Base-by-base conservation (phyloP, 1,140 invertebrate species). In the Drosophila elegans region DNA sequence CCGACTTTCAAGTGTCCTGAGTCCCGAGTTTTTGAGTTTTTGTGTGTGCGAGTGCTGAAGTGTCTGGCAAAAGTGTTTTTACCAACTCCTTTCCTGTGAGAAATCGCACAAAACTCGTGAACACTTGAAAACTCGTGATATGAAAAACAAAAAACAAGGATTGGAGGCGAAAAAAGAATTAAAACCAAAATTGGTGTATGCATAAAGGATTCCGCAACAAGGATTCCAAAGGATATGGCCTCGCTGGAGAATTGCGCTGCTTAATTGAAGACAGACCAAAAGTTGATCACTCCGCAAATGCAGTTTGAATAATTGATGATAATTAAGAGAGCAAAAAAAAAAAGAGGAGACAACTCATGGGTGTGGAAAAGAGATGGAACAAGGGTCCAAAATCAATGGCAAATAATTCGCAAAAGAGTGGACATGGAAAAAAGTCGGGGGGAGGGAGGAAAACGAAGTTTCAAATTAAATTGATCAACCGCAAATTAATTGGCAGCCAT, bases 381-480 rank as follows among this genome's bases (percentile, higher is more conserved):
- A 48, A 38, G 36, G 55, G 59, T 44, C 59, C 61, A 75, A 91
- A 91, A 90, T 91, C 89, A 91, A 91, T 91, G 89, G 82, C 84
- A 80, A 91, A 91, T 91, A 89, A 91, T 81, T 91, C 57, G 88
- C 71, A 80, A 81, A 81, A 91, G 69, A 49, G 29, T 25, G 39
- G 36, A 16, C 11, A 7, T 9, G 36, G 29, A 44, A 64, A 61
- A 68, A 39, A 59, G 7, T n/a, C n/a, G 13, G 51, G 56, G 12
- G 52, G 52, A 21, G 52, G 52, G 1, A 21, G 59, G 42, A 42
- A 60, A 76, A 76, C 60, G 83, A 71, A 79, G 78, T 78, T 83
- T 69, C 76, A 91, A 91, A 91, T 91, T 91, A 89, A 91, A 91
- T 91, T 91, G 90, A 91, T 91, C 83, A 90, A 91, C 90, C 90